A percentile compares a stretch with the other conserved stretches of the same genome.
These are phyloP conservation scores for Chrysemys picta DNA, from an alignment of 2,113 vertebrate species.

Conservation along the genomic window DNA sequence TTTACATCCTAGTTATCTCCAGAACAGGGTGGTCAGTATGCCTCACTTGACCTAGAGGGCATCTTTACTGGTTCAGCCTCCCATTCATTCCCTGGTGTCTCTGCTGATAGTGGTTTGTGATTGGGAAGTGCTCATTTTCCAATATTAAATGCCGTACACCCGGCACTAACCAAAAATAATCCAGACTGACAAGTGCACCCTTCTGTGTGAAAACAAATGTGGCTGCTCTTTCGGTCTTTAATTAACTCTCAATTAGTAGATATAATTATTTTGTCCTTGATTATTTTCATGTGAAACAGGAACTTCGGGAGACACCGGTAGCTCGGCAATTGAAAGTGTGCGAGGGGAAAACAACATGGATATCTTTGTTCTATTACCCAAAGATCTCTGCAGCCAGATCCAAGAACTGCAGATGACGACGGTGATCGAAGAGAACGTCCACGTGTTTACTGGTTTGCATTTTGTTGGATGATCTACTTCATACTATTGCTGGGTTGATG, in stretches of 20 bases:
- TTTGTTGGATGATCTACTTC: neutral
- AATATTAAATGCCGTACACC: neutral
- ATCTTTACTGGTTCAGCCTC: neutral
- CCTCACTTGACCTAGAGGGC: neutral
- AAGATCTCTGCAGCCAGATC: slow-evolving; percentile 83
- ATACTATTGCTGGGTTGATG: neutral
- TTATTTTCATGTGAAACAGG: slow-evolving; percentile 76
- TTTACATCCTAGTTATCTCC: neutral
- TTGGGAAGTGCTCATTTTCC: neutral
- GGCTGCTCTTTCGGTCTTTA: rapidly evolving
- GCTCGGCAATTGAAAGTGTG: slow-evolving; percentile 89
- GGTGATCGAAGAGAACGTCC: slow-evolving; percentile 88
- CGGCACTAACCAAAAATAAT: neutral
- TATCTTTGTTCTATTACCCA: slow-evolving; percentile 89
- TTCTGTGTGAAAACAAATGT: neutral
- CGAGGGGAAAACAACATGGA: slow-evolving; percentile 85
- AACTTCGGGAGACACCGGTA: slow-evolving; percentile 94
- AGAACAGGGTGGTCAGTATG: neutral
- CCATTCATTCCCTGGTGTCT: neutral
- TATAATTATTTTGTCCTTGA: neutral
- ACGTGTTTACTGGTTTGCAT: slow-evolving; percentile 87
- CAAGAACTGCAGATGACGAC: slow-evolving; percentile 96
- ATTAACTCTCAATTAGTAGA: neutral
- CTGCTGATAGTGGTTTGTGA: neutral
- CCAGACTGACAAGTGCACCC: neutral